phyloP scores from a whole-genome alignment of 2,113 vertebrate genomes.

The Hymenochirus boettgeri region DNA sequence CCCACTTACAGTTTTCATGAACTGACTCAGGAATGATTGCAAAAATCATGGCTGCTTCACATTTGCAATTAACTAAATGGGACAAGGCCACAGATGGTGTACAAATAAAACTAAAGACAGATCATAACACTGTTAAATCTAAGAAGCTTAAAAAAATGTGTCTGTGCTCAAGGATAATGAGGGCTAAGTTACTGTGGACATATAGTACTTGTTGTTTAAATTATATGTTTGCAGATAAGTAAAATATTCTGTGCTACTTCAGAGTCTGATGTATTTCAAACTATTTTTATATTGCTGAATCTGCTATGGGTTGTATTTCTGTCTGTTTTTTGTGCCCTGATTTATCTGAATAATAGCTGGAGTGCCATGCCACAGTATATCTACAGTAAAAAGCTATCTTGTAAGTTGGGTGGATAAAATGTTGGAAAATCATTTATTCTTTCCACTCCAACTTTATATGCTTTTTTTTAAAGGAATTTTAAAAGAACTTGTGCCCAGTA shows the following conservation, averaged over 20 bases:
- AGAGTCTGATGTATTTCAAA: constrained; percentile 28
- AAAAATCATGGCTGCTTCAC: constrained; percentile 41
- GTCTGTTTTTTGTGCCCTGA: constrained; percentile 17
- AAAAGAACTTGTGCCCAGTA: too few relatives aligned
- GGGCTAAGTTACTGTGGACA: constrained; percentile 34
- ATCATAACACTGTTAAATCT: constrained; percentile 25
- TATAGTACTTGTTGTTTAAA: constrained; percentile 35
- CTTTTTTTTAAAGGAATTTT: too few relatives aligned
- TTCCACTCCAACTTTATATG: too few relatives aligned
- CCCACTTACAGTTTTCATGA: constrained; percentile 38
- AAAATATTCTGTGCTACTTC: constrained; percentile 20
- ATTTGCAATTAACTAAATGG: constrained; percentile 41
- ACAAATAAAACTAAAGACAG: constrained; percentile 36
- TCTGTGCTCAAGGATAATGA: constrained; percentile 29
- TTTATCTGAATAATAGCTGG: constrained; percentile 37
- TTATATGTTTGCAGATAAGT: constrained; percentile 31
- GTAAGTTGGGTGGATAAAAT: constrained; percentile 29
- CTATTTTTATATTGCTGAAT: constrained; percentile 36
- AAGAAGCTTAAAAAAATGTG: constrained; percentile 33
- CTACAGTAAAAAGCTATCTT: constrained; percentile 19
- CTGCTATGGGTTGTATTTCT: constrained; percentile 40
- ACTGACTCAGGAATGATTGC: constrained; percentile 35
- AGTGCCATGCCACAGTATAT: constrained; percentile 36
- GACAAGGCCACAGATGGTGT: constrained; percentile 40
- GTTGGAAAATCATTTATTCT: too few relatives aligned